Percentiles rank a stretch among this genome's conserved stretches.
Evolutionary conservation across 2,797 vertebrate species (phyloP).

Genomic region (Acanthis flammea): DNA sequence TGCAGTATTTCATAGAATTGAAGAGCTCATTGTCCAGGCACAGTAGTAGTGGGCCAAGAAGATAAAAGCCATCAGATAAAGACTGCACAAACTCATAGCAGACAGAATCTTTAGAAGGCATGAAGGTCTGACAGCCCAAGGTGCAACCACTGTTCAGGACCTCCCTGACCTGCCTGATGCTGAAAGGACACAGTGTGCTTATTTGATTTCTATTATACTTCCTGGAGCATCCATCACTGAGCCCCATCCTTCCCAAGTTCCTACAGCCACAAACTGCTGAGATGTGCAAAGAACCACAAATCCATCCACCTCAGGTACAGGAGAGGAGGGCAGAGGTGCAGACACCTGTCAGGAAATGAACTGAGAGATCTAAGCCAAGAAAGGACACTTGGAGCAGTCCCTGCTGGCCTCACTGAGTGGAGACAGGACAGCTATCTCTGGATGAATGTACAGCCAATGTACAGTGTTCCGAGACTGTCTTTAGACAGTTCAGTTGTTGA

Average conservation of each 20-base stretch:
- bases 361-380: neutral
- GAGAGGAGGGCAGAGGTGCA: neutral
- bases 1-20: neutral
- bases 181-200: neutral
- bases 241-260: neutral
- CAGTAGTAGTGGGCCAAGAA: rapidly evolving
- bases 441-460: neutral
- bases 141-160: neutral
- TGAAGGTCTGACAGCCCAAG: neutral
- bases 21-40: neutral
- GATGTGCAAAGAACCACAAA: neutral
- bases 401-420: neutral
- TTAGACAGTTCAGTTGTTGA: neutral
- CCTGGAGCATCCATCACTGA: neutral
- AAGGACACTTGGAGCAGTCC: neutral
- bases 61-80: neutral
- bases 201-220: neutral
- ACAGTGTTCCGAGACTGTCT: neutral
- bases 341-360: rapidly evolving
- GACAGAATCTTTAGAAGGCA: neutral
- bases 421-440: neutral
- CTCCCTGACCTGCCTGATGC: neutral
- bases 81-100: neutral
- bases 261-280: neutral
- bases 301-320: neutral